These are phyloP conservation scores for Chironomus riparius DNA, from an alignment of 2,888 invertebrate species.

Conservation along the genomic window DNA sequence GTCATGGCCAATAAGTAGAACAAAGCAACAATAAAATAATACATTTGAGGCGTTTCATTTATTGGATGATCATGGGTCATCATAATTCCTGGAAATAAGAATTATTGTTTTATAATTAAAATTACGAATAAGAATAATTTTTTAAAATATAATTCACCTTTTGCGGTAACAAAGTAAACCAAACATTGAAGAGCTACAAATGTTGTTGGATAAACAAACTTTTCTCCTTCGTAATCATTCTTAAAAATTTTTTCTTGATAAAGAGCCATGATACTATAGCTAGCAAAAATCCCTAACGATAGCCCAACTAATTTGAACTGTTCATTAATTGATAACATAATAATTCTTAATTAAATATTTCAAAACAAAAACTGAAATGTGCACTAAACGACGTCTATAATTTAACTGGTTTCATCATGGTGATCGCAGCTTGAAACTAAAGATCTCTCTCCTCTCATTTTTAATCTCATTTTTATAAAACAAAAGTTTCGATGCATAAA, in stretches of 20 bases:
- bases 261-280: conserved; percentile 89
- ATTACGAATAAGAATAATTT: neutral
- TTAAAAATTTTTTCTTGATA: conserved; percentile 90
- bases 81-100: neutral
- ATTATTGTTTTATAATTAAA: neutral
- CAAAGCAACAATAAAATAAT: conserved; percentile 73
- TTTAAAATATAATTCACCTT: conserved; percentile 39
- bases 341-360: too few relatives aligned
- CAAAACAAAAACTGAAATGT: too few relatives aligned
- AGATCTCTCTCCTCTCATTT: too few relatives aligned
- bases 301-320: conserved; percentile 59
- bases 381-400: too few relatives aligned
- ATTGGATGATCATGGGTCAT: conserved; percentile 41
- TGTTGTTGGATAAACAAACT: conserved; percentile 75
- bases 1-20: conserved; percentile 94
- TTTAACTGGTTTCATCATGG: too few relatives aligned
- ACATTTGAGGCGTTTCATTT: conserved; percentile 61
- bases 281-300: conserved; percentile 81
- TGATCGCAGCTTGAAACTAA: too few relatives aligned
- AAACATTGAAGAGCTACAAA: conserved; percentile 85
- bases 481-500: too few relatives aligned
- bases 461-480: too few relatives aligned
- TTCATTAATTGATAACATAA: neutral
- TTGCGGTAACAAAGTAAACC: conserved; percentile 78
- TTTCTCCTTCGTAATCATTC: conserved; percentile 51